Base-by-base conservation (phyloP, 2,888 invertebrate species). In the Agonopterix subpropinquella region DNA sequence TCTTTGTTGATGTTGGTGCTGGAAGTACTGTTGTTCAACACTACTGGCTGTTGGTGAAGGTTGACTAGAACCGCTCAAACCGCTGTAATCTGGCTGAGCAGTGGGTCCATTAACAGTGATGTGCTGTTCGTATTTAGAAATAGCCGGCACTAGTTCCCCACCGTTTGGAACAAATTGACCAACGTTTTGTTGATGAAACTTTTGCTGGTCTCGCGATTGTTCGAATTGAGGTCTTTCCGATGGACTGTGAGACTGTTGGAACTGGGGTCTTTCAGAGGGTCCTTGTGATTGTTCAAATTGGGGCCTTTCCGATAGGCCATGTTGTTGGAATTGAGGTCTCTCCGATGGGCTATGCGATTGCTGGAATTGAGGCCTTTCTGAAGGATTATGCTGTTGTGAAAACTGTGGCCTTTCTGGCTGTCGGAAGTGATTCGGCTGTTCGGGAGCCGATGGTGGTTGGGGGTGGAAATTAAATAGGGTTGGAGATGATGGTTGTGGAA, bases 91-190 rank as follows among this genome's bases (percentile, higher is more conserved):
- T 13, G 76, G 59, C 64, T 76, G 65, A 47, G 62, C 56, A 44
- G 76, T 73, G 46, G 83, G 72, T 43, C 77, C 81, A 61, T 83
- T 80, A n/a, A 91, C 87, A 10, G 93, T 91, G 54, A 93, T 90
- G 61, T 95, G 95, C 60, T 95, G 94, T 76, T 96, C 95, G 57
- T 91, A 92, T 80, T 94, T 94, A 5, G 95, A 92, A 51, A 95
- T 91, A 11, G 95, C 92, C 49, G 93, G 92, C 13, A 95, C 90
- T 41, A 95, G 84, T 77, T 95, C 94, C 0, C 94, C 94, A 39
- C 91, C 93, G 1, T 93, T 89, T 39, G 91, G 91, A 15, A 91
- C 79, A 52, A 91, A 77, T 35, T 89, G 84, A 5, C 80, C 78
- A 47, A 89, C 66, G 54, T 84, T 78, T 67, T 89, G 89, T 56